Conservation (phyloP, 2,797 vertebrate species). For the Novumbra hubbsi region DNA sequence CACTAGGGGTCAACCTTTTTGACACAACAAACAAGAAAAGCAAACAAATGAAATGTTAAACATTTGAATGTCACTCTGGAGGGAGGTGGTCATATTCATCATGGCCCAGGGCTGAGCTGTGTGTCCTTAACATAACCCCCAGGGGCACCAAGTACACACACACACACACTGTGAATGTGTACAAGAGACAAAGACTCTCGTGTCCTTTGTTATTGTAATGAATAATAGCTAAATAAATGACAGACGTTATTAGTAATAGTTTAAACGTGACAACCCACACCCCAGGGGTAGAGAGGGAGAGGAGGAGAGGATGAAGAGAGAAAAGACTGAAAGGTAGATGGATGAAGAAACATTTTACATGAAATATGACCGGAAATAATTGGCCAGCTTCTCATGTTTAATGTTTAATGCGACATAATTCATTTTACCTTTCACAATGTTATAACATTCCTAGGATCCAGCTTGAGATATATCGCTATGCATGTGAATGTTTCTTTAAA, state of each 20-base stretch:
- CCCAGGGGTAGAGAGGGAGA: conserved; percentile 16
- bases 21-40: too few species aligned
- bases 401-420: conserved; percentile 71
- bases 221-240: conserved; percentile 23
- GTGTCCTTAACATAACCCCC: too few species aligned
- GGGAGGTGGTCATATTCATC: background rate
- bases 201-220: conserved; percentile 20
- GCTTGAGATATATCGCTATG: background rate
- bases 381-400: conserved; percentile 68
- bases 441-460: conserved; percentile 1
- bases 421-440: conserved; percentile 41
- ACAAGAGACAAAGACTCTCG: background rate
- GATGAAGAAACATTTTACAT: conserved; percentile 67
- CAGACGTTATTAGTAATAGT: conserved; percentile 33
- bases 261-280: conserved; percentile 35
- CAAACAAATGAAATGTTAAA: too few species aligned
- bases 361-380: conserved; percentile 75
- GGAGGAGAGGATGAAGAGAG: background rate
- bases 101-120: background rate
- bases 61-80: too few species aligned
- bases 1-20: too few species aligned
- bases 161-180: background rate
- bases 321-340: conserved; percentile 36
- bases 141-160: background rate
- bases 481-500: background rate